Conservation (phyloP, 2,113 vertebrate genomes). For the Corythornis madagascariensis region DNA sequence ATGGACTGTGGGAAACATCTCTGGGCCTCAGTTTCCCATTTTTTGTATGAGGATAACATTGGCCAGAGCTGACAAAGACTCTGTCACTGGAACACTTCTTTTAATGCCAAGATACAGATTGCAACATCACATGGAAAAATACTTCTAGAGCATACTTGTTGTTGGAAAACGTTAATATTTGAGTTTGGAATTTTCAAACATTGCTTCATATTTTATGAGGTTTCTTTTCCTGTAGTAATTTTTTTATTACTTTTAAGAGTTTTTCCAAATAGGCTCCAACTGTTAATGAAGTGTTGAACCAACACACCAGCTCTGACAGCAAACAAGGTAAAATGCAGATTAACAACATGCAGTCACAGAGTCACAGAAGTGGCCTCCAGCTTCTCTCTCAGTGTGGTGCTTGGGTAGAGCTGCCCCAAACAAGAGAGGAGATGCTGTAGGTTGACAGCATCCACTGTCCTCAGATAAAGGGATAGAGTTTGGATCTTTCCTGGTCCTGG, state of each 20-base stretch:
- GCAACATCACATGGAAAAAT: slow-evolving; percentile 27
- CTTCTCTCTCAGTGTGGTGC: not conserved
- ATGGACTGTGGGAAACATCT: not conserved
- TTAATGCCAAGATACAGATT: not conserved
- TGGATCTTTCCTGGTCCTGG: not conserved
- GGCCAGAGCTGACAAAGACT: not conserved
- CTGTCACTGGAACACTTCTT: not conserved
- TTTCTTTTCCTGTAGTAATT: not conserved
- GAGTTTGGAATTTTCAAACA: not conserved
- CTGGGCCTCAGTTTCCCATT: not conserved
- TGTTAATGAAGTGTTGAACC: not conserved
- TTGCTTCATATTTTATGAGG: not conserved
- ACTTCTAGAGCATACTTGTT: not conserved
- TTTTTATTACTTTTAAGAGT: not conserved
- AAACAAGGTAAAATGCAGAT: not conserved
- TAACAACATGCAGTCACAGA: not conserved
- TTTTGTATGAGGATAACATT: not conserved
- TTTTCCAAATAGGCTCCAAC: not conserved
- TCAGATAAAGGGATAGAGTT: not conserved
- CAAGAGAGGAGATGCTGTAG: not conserved
- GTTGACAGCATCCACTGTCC: not conserved
- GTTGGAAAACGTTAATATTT: slow-evolving; percentile 3
- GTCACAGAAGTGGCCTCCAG: not conserved
- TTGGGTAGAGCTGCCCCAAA: not conserved
- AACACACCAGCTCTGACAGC: not conserved